Conservation (phyloP, 2,888 invertebrate genomes). For the Agonopterix heracliana region DNA sequence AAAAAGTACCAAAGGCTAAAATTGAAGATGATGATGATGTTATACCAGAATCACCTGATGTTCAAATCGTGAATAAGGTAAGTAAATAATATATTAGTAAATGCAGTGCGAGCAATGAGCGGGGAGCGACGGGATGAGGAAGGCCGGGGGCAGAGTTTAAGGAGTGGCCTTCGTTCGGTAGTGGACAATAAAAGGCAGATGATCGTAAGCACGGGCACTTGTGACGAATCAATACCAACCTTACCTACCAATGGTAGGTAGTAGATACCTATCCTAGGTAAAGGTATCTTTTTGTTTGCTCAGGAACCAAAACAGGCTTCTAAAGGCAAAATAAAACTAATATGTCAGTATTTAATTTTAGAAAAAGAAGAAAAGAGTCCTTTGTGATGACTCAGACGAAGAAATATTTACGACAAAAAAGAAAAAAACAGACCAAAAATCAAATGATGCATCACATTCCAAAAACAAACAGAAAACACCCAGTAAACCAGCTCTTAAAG, state of each 20-base stretch:
- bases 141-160: no score
- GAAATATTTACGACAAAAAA: conserved; percentile 35
- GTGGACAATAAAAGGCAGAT: no score
- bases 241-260: no score
- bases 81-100: background rate
- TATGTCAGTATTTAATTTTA: conserved; percentile 21
- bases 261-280: no score
- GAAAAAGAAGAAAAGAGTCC: conserved; percentile 44
- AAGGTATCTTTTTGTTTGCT: no score
- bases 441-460: conserved; percentile 21
- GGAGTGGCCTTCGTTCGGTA: no score
- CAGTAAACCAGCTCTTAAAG: conserved; percentile 38
- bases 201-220: no score
- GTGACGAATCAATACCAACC: no score
- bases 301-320: no score
- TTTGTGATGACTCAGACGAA: conserved; percentile 59
- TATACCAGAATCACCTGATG: conserved; percentile 74
- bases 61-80: conserved; percentile 65
- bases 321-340: background rate
- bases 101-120: conserved; percentile 10
- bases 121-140: background rate
- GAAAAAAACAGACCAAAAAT: conserved; percentile 24
- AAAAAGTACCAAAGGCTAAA: conserved; percentile 32
- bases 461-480: conserved; percentile 29
- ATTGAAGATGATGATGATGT: conserved; percentile 75